phyloP scores from a whole-genome alignment of 2,113 vertebrate species.

The Heloderma charlesbogerti region DNA sequence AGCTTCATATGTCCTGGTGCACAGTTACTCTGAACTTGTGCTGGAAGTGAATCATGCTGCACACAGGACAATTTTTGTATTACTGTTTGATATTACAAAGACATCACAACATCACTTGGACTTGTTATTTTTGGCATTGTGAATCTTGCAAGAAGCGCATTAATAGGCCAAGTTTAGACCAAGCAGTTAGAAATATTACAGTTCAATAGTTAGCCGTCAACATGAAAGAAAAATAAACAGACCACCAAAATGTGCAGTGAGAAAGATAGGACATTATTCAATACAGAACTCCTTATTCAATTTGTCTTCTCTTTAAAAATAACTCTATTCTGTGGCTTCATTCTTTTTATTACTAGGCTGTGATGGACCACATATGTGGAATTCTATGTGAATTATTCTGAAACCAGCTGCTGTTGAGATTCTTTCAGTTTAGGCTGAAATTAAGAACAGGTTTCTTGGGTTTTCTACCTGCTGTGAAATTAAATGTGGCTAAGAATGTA shows the following conservation, averaged over 20 bases:
- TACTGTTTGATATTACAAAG: neutral
- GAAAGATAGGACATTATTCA: slow-evolving; percentile 29
- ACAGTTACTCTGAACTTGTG: neutral
- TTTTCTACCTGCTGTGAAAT: slow-evolving; percentile 75
- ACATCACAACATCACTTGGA: neutral
- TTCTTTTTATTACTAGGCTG: slow-evolving; percentile 62
- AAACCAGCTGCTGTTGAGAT: slow-evolving; percentile 75
- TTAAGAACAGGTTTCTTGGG: slow-evolving; percentile 76
- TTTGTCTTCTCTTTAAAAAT: slow-evolving; percentile 66
- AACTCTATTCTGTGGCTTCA: slow-evolving; percentile 58
- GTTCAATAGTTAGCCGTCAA: neutral
- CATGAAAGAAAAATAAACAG: slow-evolving; percentile 40
- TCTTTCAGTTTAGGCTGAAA: slow-evolving; percentile 70
- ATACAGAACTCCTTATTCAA: slow-evolving; percentile 55
- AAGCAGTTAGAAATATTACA: slow-evolving; percentile 20
- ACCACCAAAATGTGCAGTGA: slow-evolving; percentile 37
- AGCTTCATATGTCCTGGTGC: neutral
- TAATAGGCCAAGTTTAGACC: slow-evolving; percentile 35
- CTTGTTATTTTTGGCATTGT: neutral
- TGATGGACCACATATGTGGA: slow-evolving; percentile 73
- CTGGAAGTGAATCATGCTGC: neutral
- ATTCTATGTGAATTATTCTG: slow-evolving; percentile 61
- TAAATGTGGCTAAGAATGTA: slow-evolving; percentile 63
- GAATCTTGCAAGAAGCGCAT: neutral
- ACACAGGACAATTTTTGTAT: neutral